Evolutionary conservation across 2,888 invertebrate genomes (phyloP).

Genomic region (Malthinus flaveolus): DNA sequence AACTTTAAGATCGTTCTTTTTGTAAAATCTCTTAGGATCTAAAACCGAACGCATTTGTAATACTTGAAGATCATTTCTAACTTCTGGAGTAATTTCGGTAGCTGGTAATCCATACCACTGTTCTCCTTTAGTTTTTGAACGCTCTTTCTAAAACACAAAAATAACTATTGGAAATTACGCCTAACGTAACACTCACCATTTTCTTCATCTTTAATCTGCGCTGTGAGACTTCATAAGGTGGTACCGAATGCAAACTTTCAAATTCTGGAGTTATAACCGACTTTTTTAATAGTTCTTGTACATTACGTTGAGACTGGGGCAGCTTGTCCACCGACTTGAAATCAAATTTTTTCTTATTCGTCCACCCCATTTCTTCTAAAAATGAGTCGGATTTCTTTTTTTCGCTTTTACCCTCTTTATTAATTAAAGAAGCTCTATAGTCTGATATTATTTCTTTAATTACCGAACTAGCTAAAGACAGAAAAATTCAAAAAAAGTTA

Average conservation of each 20-base stretch:
- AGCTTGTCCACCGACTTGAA: constrained; percentile 35
- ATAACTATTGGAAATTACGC: background rate
- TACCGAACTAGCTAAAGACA: background rate
- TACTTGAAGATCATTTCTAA: constrained; percentile 84
- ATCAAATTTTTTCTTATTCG: constrained; percentile 14
- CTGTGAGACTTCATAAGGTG: constrained; percentile 62
- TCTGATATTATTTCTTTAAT: constrained; percentile 36
- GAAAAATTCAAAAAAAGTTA: no score
- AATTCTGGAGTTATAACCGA: constrained; percentile 66
- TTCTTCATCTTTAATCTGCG: constrained; percentile 61
- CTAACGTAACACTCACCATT: constrained; percentile 53
- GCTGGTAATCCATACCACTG: constrained; percentile 90
- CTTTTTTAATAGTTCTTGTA: constrained; percentile 64
- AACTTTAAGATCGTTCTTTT: constrained; percentile 84
- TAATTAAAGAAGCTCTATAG: constrained; percentile 31
- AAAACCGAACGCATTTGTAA: constrained; percentile 90
- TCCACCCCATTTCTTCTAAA: constrained; percentile 33
- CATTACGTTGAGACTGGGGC: constrained; percentile 44
- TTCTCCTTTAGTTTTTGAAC: constrained; percentile 64
- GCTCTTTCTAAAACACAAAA: constrained; percentile 55
- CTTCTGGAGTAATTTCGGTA: constrained; percentile 86
- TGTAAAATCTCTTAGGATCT: constrained; percentile 94
- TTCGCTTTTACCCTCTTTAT: background rate
- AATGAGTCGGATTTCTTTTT: constrained; percentile 4
- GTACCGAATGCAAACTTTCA: constrained; percentile 65